Conservation (phyloP, 1,140 invertebrate species). For the Brachionus plicatilis region DNA sequence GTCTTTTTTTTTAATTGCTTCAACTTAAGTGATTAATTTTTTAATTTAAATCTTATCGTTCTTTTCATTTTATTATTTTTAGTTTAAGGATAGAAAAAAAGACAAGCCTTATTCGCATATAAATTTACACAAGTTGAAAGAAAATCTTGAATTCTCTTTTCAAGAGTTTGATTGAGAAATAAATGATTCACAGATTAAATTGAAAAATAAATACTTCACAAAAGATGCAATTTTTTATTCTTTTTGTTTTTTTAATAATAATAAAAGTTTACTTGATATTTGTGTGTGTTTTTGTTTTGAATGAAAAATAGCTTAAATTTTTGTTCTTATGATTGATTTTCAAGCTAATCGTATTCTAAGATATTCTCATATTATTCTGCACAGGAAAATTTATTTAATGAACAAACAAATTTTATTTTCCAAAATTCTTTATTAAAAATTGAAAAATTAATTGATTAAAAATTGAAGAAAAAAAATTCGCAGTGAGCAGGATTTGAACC, state of each 20-base stretch:
- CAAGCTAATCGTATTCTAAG: not conserved
- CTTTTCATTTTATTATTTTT: no score
- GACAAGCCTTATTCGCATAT: not conserved
- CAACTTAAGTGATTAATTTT: no score
- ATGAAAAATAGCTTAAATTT: not conserved
- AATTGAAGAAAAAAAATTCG: not conserved
- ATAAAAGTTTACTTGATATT: no score
- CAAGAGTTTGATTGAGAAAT: not conserved
- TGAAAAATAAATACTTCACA: not conserved
- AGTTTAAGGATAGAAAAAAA: not conserved
- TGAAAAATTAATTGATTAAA: not conserved
- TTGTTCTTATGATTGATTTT: not conserved
- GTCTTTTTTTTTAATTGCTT: no score
- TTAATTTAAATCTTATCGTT: no score
- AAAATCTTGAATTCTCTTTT: not conserved
- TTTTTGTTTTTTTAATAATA: not conserved
- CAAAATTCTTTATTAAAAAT: not conserved
- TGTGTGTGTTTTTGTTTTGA: not conserved
- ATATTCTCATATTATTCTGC: not conserved
- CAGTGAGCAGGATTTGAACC: not conserved
- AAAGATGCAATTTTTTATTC: not conserved
- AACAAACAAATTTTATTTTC: not conserved
- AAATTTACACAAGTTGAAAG: not conserved
- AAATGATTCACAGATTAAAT: not conserved
- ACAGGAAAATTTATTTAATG: no score